Evolutionary conservation across 2,888 invertebrate genomes (phyloP).

Genomic region (Disparrhopalites patrizii): DNA sequence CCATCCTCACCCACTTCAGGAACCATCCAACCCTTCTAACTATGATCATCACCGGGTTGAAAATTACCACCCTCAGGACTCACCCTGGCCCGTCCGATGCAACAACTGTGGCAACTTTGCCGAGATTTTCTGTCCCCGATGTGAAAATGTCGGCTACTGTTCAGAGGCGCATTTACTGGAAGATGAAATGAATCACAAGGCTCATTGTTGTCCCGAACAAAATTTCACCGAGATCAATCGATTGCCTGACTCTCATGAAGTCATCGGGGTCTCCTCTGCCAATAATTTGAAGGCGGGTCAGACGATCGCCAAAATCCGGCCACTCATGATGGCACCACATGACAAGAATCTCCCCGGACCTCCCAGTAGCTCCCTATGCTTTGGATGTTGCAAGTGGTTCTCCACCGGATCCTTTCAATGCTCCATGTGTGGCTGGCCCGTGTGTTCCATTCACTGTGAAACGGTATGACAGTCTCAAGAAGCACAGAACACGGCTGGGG

Average conservation of each 20-base stretch:
- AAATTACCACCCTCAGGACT: not conserved
- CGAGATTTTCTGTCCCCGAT: conserved; percentile 19
- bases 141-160: conserved; percentile 14
- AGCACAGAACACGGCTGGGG: not conserved
- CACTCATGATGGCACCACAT: conserved; percentile 23
- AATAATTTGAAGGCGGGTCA: conserved; percentile 9
- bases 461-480: no score
- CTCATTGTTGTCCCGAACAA: conserved; percentile 1
- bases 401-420: not conserved
- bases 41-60: not conserved
- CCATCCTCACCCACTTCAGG: not conserved
- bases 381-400: conserved; percentile 13
- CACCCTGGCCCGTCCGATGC: conserved; percentile 1
- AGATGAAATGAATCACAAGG: conserved; percentile 14
- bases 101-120: conserved; percentile 18
- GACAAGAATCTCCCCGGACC: conserved; percentile 20
- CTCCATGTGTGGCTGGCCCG: conserved; percentile 9
- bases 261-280: not conserved
- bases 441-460: conserved; percentile 1
- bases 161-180: conserved; percentile 15
- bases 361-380: conserved; percentile 1
- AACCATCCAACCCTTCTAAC: not conserved
- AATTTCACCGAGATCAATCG: conserved; percentile 11
- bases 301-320: conserved; percentile 5
- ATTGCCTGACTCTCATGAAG: not conserved